Evolutionary conservation across 2,113 vertebrate genomes (phyloP).

Genomic region (Trinectes maculatus): DNA sequence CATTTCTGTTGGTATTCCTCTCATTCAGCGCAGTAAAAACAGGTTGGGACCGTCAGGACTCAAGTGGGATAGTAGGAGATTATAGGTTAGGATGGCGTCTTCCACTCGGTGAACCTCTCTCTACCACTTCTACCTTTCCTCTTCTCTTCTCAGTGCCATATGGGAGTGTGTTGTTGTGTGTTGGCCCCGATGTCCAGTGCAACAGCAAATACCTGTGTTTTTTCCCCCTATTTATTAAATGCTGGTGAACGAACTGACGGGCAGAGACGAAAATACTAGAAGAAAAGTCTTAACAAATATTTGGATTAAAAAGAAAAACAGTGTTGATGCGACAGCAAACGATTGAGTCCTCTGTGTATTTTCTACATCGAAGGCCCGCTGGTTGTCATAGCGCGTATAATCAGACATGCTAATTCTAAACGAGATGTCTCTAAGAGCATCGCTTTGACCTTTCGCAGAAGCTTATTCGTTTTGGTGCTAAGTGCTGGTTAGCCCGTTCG

Average conservation of each 20-base stretch:
- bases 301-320: too few species aligned
- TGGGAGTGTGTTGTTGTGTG: constrained; percentile 49
- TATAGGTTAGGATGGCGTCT: constrained; percentile 41
- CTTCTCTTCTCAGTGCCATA: constrained; percentile 37
- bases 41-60: constrained; percentile 50
- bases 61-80: constrained; percentile 57
- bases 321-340: too few species aligned
- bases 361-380: too few species aligned
- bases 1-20: constrained; percentile 46
- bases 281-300: too few species aligned
- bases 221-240: constrained; percentile 23
- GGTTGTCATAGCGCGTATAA: too few species aligned
- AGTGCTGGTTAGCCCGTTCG: too few species aligned
- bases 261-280: constrained; percentile 17
- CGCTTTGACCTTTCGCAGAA: too few species aligned
- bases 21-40: constrained; percentile 56
- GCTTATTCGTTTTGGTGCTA: too few species aligned
- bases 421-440: too few species aligned
- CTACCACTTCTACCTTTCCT: background rate
- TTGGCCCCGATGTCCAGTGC: constrained; percentile 32
- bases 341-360: too few species aligned
- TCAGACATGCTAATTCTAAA: too few species aligned
- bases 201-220: constrained; percentile 46
- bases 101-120: constrained; percentile 25
- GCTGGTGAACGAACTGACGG: constrained; percentile 29